Base-by-base conservation (phyloP, 1,140 invertebrate genomes). In the Bombus balteatus region DNA sequence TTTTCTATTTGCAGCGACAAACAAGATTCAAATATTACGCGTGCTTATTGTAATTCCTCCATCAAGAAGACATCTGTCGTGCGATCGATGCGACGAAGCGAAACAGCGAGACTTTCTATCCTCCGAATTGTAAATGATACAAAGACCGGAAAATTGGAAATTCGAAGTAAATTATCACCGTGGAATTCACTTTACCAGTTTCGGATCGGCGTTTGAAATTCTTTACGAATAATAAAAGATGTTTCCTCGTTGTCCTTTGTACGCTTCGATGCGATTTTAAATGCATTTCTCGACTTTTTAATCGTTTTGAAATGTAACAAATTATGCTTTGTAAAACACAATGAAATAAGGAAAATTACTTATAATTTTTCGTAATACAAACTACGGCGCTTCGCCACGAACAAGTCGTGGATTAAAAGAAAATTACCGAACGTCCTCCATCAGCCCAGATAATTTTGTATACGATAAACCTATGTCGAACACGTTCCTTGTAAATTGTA, bases 11-110 rank as follows among this genome's bases (percentile, higher is more conserved):
- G 12, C 71, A 39, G 32, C 18, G 28, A 62, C 28, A 22, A 59
- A 37, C 13, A 37, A 79, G 53, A 62, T 18, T 43, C 74, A 2
- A 18, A 28, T 75, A 68, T 68, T 43, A 68, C 34, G 81, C 81
- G 84, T 59, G 74, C 68, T 86, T 80, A 83, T 83, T 89, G 71
- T 75, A 85, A 76, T 59, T 89, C 66, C 75, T 91, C 87, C 76
- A 91, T 92, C 92, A 91, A 91, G 37, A 87, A 88, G 87, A 89
- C 92, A 93, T 92, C 91, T 93, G 92, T 91, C 86, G 88, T 62
- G 62, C 10, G 34, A 3, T 28, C 47, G 73, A 75, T 15, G 28
- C 5, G 32, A 53, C 28, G 57, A 65, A 53, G 22, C 59, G 53
- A 74, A 72, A 15, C 79, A 34, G 25, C 47, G 43, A 59, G 34